These are phyloP conservation scores for Pyxicephalus adspersus DNA, from an alignment of 2,113 vertebrate species.

Conservation along the genomic window DNA sequence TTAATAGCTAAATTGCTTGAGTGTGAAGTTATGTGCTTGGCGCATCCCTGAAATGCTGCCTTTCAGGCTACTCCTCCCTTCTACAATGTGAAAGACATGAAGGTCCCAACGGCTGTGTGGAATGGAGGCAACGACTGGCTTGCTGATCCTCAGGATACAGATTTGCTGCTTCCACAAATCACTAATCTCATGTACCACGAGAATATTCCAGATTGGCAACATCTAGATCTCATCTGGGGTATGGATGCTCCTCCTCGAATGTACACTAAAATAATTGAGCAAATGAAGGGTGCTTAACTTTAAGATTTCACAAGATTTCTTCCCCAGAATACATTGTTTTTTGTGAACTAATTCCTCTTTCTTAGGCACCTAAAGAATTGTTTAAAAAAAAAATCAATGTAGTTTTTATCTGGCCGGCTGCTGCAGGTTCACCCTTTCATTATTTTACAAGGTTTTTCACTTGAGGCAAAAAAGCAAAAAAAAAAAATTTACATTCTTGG, in stretches of 20 bases:
- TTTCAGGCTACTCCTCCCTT: conserved; percentile 78
- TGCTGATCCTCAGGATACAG: conserved; percentile 67
- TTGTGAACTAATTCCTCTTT: no score
- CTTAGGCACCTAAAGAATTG: no score
- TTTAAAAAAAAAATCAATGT: no score
- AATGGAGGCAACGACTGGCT: conserved; percentile 69
- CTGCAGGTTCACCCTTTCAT: no score
- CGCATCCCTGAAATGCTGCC: background rate
- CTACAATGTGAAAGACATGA: conserved; percentile 75
- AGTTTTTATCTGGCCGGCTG: no score
- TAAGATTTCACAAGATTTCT: no score
- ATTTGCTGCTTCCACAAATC: conserved; percentile 65
- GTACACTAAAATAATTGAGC: conserved; percentile 71
- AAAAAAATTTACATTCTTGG: no score
- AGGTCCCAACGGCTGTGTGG: conserved; percentile 70
- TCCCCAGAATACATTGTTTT: no score
- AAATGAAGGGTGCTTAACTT: conserved; percentile 60
- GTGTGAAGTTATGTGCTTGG: conserved; percentile 8
- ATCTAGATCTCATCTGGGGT: conserved; percentile 78
- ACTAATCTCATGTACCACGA: conserved; percentile 73
- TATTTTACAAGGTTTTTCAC: no score
- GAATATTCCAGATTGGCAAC: conserved; percentile 72
- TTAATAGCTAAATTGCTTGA: no score
- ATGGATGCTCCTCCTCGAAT: conserved; percentile 70
- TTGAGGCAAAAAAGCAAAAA: no score